Evolutionary conservation across 2,888 invertebrate genomes (phyloP), one percentile per base, ranked within the genome.

Genomic region (Eristalinus sepulchralis): DNA sequence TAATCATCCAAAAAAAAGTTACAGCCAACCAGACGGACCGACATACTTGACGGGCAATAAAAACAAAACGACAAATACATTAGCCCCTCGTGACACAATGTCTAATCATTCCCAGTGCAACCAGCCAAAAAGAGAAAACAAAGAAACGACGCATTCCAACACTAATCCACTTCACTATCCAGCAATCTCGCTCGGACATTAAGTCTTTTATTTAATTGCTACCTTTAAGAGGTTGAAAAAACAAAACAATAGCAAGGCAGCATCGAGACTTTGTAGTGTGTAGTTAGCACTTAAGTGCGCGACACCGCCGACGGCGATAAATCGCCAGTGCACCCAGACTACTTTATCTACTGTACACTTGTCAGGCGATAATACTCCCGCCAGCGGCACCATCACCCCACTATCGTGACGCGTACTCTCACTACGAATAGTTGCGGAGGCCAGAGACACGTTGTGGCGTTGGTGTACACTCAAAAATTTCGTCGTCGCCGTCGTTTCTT

Each of bases 321-420:
- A 67, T 60, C 22, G 60, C 34, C n/a, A 67, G 66, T 76, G 76
- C 76, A 76, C 33, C 60, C 47, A 67, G 60, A 68, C 67, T 33
- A 22, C 60, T 24, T 67, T 76, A 67, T 76, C 76, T 62, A 67
- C 36, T 47, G 31, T 24, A 76, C 76, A 67, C 76, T 76, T 76
- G 76, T 67, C 47, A 59, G 67, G 47, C 67, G 67, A 76, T 67
- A 60, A 67, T 47, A 33, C 11, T 64, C 3, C 31, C 59, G 24
- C 24, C 31, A 53, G 13, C 20, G 24, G 17, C 53, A 34, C 22
- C 27, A 55, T 39, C 57, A 34, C 64, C 55, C 6, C 47, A 53
- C 22, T 22, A 27, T 27, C 20, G 22, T 47, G 6, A 47, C 47
- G 47, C 47, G 47, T 47, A 47, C 47, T 47, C 47, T 47, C 17